Conservation (phyloP, 2,888 invertebrate genomes). For the Drosophila kuntzei region DNA sequence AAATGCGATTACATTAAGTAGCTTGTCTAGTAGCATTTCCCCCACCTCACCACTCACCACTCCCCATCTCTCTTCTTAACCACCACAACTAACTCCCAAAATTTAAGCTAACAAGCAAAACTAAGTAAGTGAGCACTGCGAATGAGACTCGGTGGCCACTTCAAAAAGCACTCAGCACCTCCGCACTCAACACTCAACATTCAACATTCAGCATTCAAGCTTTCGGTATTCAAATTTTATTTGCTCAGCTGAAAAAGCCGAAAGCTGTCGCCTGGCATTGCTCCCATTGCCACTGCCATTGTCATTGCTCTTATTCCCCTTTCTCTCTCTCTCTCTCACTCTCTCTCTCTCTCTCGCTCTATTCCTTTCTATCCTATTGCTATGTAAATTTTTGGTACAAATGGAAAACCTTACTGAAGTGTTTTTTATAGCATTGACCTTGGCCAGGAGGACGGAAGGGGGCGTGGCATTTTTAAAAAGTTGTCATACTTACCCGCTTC, state of each 20-base stretch:
- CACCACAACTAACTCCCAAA: constrained; percentile 29
- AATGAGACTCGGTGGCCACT: constrained; percentile 38
- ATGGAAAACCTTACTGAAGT: constrained; percentile 20
- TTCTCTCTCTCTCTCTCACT: background rate
- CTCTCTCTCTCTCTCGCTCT: background rate
- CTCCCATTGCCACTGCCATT: constrained; percentile 18
- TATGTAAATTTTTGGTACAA: constrained; percentile 13
- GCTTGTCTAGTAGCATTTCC: constrained; percentile 40
- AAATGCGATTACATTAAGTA: constrained; percentile 75
- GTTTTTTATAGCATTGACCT: constrained; percentile 25
- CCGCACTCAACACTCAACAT: constrained; percentile 18
- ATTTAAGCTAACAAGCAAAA: constrained; percentile 30
- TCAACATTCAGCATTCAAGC: constrained; percentile 15
- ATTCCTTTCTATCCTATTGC: background rate
- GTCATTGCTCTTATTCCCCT: constrained; percentile 11
- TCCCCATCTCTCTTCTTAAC: background rate
- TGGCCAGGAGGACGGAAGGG: background rate
- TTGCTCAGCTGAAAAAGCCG: constrained; percentile 39
- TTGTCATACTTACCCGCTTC: constrained; percentile 3
- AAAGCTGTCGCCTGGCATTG: constrained; percentile 26
- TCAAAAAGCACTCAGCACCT: constrained; percentile 45
- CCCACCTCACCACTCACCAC: background rate
- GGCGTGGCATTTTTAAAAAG: background rate
- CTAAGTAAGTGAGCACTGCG: constrained; percentile 27
- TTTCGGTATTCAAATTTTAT: constrained; percentile 49